Evolutionary conservation across 1,140 invertebrate species (phyloP).

Genomic region (Drosophila kurseongensis): DNA sequence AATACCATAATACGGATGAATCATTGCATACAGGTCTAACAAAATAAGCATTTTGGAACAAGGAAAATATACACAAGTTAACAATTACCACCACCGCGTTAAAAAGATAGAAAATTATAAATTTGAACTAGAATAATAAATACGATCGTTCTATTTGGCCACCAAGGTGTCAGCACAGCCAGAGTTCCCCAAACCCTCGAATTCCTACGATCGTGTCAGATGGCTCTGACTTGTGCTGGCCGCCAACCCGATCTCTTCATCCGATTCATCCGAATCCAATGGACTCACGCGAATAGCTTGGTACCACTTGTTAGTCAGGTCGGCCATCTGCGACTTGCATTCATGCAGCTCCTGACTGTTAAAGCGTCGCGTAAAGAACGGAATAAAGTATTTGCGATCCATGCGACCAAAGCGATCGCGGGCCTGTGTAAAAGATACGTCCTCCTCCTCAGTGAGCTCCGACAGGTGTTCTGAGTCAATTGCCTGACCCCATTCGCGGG

Average conservation of each 20-base stretch:
- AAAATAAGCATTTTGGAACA: constrained; percentile 4
- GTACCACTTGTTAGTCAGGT: constrained; percentile 98
- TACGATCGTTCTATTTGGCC: constrained; percentile 47
- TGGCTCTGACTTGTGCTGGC: constrained; percentile 76
- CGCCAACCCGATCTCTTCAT: constrained; percentile 75
- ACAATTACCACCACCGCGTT: constrained; percentile 28
- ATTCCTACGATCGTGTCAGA: constrained; percentile 62
- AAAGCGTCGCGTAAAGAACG: constrained; percentile 97
- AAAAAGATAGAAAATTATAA: constrained; percentile 4
- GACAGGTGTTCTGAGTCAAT: constrained; percentile 98
- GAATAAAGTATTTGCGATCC: constrained; percentile 97
- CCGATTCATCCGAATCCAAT: constrained; percentile 87
- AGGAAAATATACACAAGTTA: constrained; percentile 2
- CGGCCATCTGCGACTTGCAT: constrained; percentile 97
- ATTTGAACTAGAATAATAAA: constrained; percentile 14
- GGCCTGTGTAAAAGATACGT: constrained; percentile 87
- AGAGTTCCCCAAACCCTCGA: constrained; percentile 6
- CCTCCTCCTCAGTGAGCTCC: constrained; percentile 97
- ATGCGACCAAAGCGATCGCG: constrained; percentile 94
- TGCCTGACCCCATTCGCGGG: constrained; percentile 98
- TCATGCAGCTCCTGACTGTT: constrained; percentile 97
- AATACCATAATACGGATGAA: constrained; percentile 4
- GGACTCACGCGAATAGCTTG: constrained; percentile 95
- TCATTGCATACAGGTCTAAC: constrained; percentile 3
- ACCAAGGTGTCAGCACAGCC: constrained; percentile 29